These are phyloP conservation scores for Hypomecis atomaria DNA, from an alignment of 2,888 invertebrate species.

Conservation along the genomic window DNA sequence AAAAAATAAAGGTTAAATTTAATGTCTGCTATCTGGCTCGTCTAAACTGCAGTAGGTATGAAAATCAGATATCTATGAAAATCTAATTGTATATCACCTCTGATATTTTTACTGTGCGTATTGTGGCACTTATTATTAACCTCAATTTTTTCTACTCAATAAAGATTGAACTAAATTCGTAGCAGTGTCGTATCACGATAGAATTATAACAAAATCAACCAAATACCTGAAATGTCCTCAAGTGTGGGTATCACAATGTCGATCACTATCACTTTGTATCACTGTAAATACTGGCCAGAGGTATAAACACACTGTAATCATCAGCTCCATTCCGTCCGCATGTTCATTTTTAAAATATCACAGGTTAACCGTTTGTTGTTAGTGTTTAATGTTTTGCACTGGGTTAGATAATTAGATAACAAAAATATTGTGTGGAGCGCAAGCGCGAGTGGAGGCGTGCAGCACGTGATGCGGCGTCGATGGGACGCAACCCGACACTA, in stretches of 20 bases:
- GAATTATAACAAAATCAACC: slow-evolving; percentile 28
- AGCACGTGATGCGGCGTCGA: slow-evolving; percentile 79
- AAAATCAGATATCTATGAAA: too few relatives aligned
- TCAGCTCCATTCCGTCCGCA: slow-evolving; percentile 79
- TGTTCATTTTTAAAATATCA: slow-evolving; percentile 71
- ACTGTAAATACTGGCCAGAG: slow-evolving; percentile 72
- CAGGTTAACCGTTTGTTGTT: slow-evolving; percentile 56
- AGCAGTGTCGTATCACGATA: not conserved
- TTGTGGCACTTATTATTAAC: too few relatives aligned
- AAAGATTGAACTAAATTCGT: too few relatives aligned
- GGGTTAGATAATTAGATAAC: slow-evolving; percentile 58
- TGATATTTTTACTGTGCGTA: too few relatives aligned
- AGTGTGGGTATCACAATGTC: slow-evolving; percentile 73
- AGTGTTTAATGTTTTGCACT: slow-evolving; percentile 42
- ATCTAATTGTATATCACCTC: too few relatives aligned
- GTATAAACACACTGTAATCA: slow-evolving; percentile 79
- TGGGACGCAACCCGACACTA: slow-evolving; percentile 85
- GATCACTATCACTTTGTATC: slow-evolving; percentile 82
- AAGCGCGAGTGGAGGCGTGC: slow-evolving; percentile 64
- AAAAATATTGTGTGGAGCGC: slow-evolving; percentile 76
- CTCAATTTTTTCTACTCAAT: too few relatives aligned
- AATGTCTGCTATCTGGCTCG: too few relatives aligned
- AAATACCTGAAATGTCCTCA: slow-evolving; percentile 78
- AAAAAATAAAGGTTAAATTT: too few relatives aligned
- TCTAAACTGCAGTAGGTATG: too few relatives aligned